Evolutionary conservation across 2,888 invertebrate species (phyloP).

Genomic region (Nesidiocoris tenuis): DNA sequence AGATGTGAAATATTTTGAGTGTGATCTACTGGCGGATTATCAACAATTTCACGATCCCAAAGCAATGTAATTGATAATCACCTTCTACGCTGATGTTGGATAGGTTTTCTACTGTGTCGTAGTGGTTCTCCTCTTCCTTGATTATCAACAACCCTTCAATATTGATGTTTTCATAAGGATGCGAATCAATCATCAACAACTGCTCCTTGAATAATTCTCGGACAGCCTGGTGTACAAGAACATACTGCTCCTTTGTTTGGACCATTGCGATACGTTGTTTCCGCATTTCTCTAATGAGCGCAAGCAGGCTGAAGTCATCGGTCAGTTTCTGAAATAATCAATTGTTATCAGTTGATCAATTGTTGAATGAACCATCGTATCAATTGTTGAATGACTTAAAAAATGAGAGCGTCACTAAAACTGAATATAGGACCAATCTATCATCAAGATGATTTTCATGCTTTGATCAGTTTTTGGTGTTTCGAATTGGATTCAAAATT

Average conservation of each 20-base stretch:
- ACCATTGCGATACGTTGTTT: constrained; percentile 60
- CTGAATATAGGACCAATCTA: no score
- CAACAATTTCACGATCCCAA: no score
- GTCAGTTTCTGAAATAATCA: constrained; percentile 55
- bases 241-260: constrained; percentile 60
- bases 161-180: constrained; percentile 59
- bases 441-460: no score
- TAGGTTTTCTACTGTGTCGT: constrained; percentile 52
- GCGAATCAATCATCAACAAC: constrained; percentile 58
- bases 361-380: no score
- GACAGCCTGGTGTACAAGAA: constrained; percentile 60
- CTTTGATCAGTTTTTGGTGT: no score
- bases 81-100: constrained; percentile 49
- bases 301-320: constrained; percentile 58
- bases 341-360: no score
- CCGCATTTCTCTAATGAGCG: constrained; percentile 59
- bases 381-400: no score
- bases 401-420: no score
- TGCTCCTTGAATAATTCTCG: constrained; percentile 59
- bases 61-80: constrained; percentile 16
- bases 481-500: no score
- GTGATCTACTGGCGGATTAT: no score
- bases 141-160: constrained; percentile 55
- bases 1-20: neutral
- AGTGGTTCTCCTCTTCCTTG: constrained; percentile 52